Base-by-base conservation (phyloP, 2,888 invertebrate species). In the Autographa pulchrina region DNA sequence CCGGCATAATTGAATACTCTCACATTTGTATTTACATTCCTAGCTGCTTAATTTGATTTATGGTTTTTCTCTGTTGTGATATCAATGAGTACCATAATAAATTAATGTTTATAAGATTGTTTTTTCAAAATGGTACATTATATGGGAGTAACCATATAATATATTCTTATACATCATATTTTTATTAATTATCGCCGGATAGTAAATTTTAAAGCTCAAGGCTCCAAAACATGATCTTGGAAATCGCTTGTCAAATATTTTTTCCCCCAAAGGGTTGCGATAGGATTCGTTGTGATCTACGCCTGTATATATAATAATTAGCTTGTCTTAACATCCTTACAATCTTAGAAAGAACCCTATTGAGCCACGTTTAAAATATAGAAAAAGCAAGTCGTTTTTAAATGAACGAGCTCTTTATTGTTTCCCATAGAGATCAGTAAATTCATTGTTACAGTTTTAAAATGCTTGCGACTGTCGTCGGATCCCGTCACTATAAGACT, bases 401-500 rank as follows among this genome's bases (percentile, higher is more conserved):
- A 31, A 3, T 59, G 25, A 25, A 25, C 25, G 32, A 7, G 25
- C 25, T 59, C 16, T 16, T 32, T 16, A 31, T 31, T 13, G 2
- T 32, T n/a, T 68, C 64, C 52, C 70, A 70, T 60, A 80, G 60
- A 70, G 62, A 68, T 74, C 54, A 48, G n/a, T 66, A n/a, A 67
- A 74, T 82, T 81, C 85, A 89, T 91, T 96, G 93, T 97, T 97
- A 88, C 97, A 98, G 98, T 98, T 96, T 96, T 98, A 96, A 98
- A 98, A 98, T 98, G 98, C 96, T 97, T 99, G 92, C 97, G 98
- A 92, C 97, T 99, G 91, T 98, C 98, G 85, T 97, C 98, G 96
- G 98, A 98, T 96, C 97, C 98, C 89, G 98, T 99, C 91, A 98
- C 98, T 92, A 96, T 99, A 95, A 98, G 98, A 96, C 97, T 99